Percentiles rank a stretch among this genome's conserved stretches.
Evolutionary conservation across 2,888 invertebrate genomes (phyloP).

Genomic region (Agonopterix alstromeriana): DNA sequence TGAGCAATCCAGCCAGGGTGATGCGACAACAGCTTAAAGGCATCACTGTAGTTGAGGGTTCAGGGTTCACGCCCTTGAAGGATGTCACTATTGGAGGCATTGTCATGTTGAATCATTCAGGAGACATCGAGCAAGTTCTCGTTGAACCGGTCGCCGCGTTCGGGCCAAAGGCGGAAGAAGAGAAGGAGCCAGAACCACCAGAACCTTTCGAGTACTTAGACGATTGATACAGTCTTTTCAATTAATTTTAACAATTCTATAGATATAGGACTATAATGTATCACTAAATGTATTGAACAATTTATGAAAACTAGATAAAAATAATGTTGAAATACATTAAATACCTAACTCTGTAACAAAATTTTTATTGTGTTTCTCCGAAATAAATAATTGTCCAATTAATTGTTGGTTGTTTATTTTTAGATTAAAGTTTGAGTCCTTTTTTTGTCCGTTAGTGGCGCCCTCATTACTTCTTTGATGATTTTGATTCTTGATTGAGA

Average conservation of each 20-base stretch:
- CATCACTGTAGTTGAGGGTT: constrained; percentile 87
- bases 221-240: constrained; percentile 72
- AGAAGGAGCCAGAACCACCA: constrained; percentile 97
- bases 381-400: constrained; percentile 21
- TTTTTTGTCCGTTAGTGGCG: too few relatives aligned
- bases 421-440: too few relatives aligned
- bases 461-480: too few relatives aligned
- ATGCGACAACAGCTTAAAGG: constrained; percentile 93
- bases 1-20: constrained; percentile 96
- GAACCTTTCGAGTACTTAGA: constrained; percentile 98
- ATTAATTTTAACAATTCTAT: constrained; percentile 23
- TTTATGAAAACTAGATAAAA: constrained; percentile 34
- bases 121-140: constrained; percentile 87
- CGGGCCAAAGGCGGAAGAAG: constrained; percentile 94
- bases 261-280: constrained; percentile 23
- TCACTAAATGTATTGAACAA: constrained; percentile 44
- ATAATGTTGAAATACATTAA: constrained; percentile 41
- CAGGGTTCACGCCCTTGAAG: constrained; percentile 90
- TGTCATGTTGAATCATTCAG: constrained; percentile 93
- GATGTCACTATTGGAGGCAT: constrained; percentile 97
- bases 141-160: constrained; percentile 96
- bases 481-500: too few relatives aligned
- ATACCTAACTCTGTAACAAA: constrained; percentile 44
- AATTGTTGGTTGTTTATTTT: neutral
- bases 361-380: constrained; percentile 34